Conservation (phyloP, 2,888 invertebrate genomes). For the Tanytarsus gracilentus region DNA sequence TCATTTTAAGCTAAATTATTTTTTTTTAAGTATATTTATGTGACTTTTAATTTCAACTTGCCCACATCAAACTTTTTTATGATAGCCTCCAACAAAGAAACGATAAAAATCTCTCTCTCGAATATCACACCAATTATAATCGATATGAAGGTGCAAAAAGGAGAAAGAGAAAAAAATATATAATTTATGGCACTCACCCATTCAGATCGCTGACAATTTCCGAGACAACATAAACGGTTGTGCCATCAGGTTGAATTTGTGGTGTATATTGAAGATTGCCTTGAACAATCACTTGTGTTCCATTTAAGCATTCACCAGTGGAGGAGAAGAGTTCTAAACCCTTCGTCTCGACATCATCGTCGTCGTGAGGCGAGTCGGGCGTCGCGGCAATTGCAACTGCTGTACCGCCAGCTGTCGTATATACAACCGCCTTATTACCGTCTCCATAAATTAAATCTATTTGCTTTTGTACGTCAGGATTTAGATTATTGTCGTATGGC, state of each 20-base stretch:
- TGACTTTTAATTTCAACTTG: no score
- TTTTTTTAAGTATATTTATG: no score
- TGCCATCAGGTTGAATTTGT: conserved; percentile 35
- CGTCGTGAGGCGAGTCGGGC: conserved; percentile 34
- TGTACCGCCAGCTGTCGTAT: conserved; percentile 53
- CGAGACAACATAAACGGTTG: conserved; percentile 42
- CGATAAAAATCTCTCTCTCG: background rate
- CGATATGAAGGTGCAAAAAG: background rate
- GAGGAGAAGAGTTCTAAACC: conserved; percentile 57
- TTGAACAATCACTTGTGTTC: conserved; percentile 42
- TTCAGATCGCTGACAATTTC: conserved; percentile 28
- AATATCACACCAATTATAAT: background rate
- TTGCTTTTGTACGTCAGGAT: conserved; percentile 39
- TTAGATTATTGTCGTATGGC: conserved; percentile 15
- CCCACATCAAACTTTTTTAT: no score
- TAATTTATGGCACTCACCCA: conserved; percentile 15
- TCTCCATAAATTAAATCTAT: conserved; percentile 78
- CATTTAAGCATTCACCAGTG: conserved; percentile 39
- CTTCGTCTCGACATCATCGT: conserved; percentile 55
- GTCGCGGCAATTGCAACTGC: background rate
- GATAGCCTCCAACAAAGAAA: no score
- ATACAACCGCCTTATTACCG: conserved; percentile 75
- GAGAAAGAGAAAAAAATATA: background rate
- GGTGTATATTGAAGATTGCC: conserved; percentile 42
- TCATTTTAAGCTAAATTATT: no score